Evolutionary conservation across 1,140 invertebrate species (phyloP).

Genomic region (Apolygus lucorum): DNA sequence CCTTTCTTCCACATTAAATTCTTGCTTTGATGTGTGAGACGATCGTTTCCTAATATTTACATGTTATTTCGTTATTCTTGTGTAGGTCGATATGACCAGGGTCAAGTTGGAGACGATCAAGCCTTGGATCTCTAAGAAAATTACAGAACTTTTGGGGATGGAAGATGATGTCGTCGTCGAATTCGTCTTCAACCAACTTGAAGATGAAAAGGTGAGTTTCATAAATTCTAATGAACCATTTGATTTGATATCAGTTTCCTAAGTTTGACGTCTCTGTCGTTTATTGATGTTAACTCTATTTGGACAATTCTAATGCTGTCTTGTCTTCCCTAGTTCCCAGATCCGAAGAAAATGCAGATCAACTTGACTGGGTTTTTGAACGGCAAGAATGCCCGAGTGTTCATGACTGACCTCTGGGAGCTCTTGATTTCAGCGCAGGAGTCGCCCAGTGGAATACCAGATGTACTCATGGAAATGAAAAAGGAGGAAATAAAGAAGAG

Average conservation of each 20-base stretch:
- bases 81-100: slow-evolving; percentile 98
- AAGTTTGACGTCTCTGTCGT: too few relatives aligned
- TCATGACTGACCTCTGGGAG: slow-evolving; percentile 96
- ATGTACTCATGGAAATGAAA: slow-evolving; percentile 85
- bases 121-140: slow-evolving; percentile 96
- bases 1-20: too few relatives aligned
- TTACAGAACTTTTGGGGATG: slow-evolving; percentile 89
- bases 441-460: slow-evolving; percentile 87
- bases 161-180: slow-evolving; percentile 98
- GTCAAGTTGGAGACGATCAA: slow-evolving; percentile 96
- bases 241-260: neutral
- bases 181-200: slow-evolving; percentile 97
- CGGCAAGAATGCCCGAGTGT: slow-evolving; percentile 92
- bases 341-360: slow-evolving; percentile 98
- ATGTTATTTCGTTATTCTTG: too few relatives aligned
- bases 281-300: too few relatives aligned
- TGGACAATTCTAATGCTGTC: neutral
- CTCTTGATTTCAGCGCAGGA: slow-evolving; percentile 90
- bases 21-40: too few relatives aligned
- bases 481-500: slow-evolving; percentile 91
- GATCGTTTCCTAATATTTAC: too few relatives aligned
- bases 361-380: slow-evolving; percentile 98
- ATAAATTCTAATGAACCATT: slow-evolving; percentile 1
- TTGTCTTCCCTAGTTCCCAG: slow-evolving; percentile 63
- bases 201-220: slow-evolving; percentile 65